Conservation (phyloP, 1,140 invertebrate genomes). For the Calliopsis andreniformis region DNA sequence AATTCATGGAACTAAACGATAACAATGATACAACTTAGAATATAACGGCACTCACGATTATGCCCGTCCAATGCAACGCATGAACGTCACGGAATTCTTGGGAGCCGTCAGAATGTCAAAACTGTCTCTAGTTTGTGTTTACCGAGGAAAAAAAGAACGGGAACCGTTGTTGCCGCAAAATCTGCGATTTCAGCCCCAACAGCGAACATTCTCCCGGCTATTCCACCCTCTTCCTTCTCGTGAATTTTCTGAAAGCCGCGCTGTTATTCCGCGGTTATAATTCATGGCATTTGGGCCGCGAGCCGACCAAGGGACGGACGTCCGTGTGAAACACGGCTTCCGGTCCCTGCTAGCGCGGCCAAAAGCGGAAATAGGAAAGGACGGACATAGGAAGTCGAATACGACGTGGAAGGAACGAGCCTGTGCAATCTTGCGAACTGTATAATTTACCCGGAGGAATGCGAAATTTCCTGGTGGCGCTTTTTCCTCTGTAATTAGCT, state of each 20-base stretch:
- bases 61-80: no score
- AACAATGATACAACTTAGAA: no score
- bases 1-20: no score
- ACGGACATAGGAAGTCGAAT: constrained; percentile 41
- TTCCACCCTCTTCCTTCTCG: constrained; percentile 29
- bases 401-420: constrained; percentile 42
- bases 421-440: constrained; percentile 65
- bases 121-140: background rate
- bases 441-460: constrained; percentile 65
- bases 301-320: constrained; percentile 58
- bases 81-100: background rate
- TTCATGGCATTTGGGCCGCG: constrained; percentile 58
- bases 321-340: constrained; percentile 60
- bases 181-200: constrained; percentile 30
- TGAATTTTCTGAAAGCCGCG: constrained; percentile 63
- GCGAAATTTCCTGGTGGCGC: constrained; percentile 57
- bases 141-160: constrained; percentile 11
- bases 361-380: constrained; percentile 38
- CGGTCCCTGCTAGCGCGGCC: constrained; percentile 35
- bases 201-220: background rate
- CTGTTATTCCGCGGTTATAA: constrained; percentile 63
- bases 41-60: no score
- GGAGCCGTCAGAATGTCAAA: background rate
- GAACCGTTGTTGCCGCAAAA: constrained; percentile 25
- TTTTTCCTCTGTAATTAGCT: constrained; percentile 54